phyloP scores from a whole-genome alignment of 1,140 invertebrate species.

The Atta cephalotes region DNA sequence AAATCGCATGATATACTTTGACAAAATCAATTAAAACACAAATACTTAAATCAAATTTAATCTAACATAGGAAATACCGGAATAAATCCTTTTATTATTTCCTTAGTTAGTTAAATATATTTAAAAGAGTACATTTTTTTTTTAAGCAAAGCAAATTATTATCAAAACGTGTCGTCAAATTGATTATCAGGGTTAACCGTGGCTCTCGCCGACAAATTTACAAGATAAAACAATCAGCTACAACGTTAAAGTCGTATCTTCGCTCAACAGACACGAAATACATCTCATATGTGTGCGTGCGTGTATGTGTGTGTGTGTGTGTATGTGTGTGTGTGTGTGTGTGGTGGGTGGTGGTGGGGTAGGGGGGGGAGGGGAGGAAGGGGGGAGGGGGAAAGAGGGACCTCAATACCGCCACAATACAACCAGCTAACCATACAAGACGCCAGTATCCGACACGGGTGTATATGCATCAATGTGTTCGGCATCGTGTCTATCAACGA shows the following conservation, averaged over 20 bases:
- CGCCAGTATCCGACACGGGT: constrained; percentile 32
- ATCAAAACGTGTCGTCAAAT: not conserved
- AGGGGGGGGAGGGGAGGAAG: too few relatives aligned
- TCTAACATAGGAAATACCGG: too few relatives aligned
- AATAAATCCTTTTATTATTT: too few relatives aligned
- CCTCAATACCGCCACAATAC: not conserved
- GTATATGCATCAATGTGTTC: constrained; percentile 64
- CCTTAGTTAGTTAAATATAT: too few relatives aligned
- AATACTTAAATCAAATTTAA: too few relatives aligned
- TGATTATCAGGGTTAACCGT: not conserved
- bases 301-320: too few relatives aligned
- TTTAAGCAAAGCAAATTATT: not conserved
- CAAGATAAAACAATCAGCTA: not conserved
- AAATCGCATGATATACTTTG: too few relatives aligned
- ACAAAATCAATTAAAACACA: too few relatives aligned
- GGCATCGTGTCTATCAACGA: constrained; percentile 50
- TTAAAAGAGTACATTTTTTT: not conserved
- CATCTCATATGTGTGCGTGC: not conserved
- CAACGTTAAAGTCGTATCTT: not conserved
- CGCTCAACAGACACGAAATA: constrained; percentile 9
- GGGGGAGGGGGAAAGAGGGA: too few relatives aligned
- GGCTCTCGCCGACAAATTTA: not conserved
- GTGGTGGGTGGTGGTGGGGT: too few relatives aligned
- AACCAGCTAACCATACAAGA: constrained; percentile 30
- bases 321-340: too few relatives aligned